Conservation (phyloP, 2,113 vertebrate species). For the Gobio gobio region DNA sequence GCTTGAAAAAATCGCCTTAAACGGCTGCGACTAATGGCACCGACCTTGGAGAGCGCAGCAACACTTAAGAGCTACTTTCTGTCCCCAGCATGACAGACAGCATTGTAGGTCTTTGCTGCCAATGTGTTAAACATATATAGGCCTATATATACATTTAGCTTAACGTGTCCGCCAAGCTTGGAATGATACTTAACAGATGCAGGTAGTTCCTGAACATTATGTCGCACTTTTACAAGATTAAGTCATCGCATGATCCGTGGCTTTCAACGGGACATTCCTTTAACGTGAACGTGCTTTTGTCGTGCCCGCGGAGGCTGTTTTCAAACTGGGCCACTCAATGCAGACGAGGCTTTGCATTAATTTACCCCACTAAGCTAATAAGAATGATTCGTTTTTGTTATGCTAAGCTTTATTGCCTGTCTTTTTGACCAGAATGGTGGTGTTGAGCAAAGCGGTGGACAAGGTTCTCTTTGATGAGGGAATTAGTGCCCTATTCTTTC, state of each 20-base stretch:
- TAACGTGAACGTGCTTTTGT: conserved; percentile 86
- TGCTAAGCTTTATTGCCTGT: conserved; percentile 99
- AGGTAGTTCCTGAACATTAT: conserved; percentile 61
- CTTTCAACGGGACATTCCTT: conserved; percentile 87
- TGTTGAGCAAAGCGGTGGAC: conserved; percentile 97
- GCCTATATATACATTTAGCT: conserved; percentile 78
- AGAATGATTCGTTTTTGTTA: conserved; percentile 98
- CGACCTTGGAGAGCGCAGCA: conserved; percentile 73
- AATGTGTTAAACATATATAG: conserved; percentile 74
- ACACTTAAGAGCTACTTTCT: conserved; percentile 71
- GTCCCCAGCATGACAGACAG: conserved; percentile 64
- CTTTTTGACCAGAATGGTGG: conserved; percentile 98
- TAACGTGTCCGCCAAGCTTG: conserved; percentile 59
- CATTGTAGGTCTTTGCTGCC: conserved; percentile 57
- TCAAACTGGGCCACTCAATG: conserved; percentile 93
- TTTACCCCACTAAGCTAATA: conserved; percentile 99
- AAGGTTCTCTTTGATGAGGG: conserved; percentile 99
- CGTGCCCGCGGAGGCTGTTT: conserved; percentile 88
- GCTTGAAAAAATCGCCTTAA: conserved; percentile 79
- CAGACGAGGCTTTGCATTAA: conserved; percentile 95
- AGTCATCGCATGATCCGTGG: conserved; percentile 84
- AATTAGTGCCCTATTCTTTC: conserved; percentile 99
- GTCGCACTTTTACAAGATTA: conserved; percentile 86
- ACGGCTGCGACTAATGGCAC: conserved; percentile 75
- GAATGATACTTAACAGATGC: conserved; percentile 56